These are phyloP conservation scores for Gadus macrocephalus DNA, from an alignment of 2,113 vertebrate genomes.

Conservation along the genomic window DNA sequence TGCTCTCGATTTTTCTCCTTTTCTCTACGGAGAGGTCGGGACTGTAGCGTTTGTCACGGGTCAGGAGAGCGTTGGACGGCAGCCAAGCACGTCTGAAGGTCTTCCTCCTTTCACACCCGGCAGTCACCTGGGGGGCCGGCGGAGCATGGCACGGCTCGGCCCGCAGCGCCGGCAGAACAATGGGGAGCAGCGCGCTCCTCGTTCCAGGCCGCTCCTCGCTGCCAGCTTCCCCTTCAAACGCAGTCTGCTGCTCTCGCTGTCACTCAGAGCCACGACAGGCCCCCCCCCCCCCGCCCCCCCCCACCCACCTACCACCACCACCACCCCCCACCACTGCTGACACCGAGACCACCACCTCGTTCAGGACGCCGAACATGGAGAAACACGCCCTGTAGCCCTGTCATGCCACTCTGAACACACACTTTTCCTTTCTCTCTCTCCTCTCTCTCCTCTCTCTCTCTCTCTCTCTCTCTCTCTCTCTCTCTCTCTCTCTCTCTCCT, in stretches of 20 bases:
- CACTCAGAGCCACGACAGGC: conserved; percentile 62
- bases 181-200: conserved; percentile 51
- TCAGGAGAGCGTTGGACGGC: conserved; percentile 68
- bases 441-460: too few relatives aligned
- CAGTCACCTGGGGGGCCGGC: conserved; percentile 65
- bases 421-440: conserved; percentile 55
- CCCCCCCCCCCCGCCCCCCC: conserved; percentile 45
- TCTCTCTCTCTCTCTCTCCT: too few relatives aligned
- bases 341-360: too few relatives aligned
- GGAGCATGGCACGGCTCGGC: conserved; percentile 59
- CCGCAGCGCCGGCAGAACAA: conserved; percentile 55
- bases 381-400: conserved; percentile 50
- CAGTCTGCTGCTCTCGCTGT: conserved; percentile 19
- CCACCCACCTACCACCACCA: conserved; percentile 31
- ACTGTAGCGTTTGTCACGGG: conserved; percentile 69
- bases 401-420: conserved; percentile 41
- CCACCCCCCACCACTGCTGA: conserved; percentile 19
- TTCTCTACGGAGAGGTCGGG: conserved; percentile 47
- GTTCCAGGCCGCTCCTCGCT: conserved; percentile 54
- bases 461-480: too few relatives aligned
- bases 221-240: conserved; percentile 41
- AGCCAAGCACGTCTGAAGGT: conserved; percentile 65
- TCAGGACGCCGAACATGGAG: conserved; percentile 26
- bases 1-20: conserved; percentile 48
- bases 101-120: conserved; percentile 75